Conservation (phyloP, 2,113 vertebrate genomes). For the Dasyornis broadbenti region DNA sequence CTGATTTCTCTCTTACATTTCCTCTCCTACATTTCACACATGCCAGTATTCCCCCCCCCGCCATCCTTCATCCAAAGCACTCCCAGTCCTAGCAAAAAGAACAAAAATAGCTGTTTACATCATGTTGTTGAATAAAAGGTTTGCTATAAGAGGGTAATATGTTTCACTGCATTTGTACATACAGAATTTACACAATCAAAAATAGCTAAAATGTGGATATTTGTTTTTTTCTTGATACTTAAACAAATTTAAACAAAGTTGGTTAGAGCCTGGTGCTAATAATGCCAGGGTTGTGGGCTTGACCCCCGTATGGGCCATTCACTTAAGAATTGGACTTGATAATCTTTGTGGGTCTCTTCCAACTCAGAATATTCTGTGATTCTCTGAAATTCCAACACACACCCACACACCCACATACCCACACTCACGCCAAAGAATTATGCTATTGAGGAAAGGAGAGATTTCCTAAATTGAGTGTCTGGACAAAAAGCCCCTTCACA, state of each 20-base stretch:
- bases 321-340: neutral
- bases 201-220: neutral
- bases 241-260: neutral
- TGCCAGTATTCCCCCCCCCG: neutral
- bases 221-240: neutral
- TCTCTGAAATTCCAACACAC: neutral
- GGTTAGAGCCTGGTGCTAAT: neutral
- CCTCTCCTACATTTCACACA: conserved; percentile 45
- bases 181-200: neutral
- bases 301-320: rapidly evolving
- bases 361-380: neutral
- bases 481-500: neutral
- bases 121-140: neutral
- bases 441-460: neutral
- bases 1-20: conserved; percentile 51
- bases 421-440: neutral
- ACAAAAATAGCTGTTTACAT: conserved; percentile 16
- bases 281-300: neutral
- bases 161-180: neutral
- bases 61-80: neutral
- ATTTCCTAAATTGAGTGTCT: neutral
- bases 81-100: conserved; percentile 23
- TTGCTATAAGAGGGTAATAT: neutral
- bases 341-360: neutral
- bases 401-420: too few species aligned